Base-by-base conservation (phyloP, 2,888 invertebrate species). In the Sabatieria punctata region DNA sequence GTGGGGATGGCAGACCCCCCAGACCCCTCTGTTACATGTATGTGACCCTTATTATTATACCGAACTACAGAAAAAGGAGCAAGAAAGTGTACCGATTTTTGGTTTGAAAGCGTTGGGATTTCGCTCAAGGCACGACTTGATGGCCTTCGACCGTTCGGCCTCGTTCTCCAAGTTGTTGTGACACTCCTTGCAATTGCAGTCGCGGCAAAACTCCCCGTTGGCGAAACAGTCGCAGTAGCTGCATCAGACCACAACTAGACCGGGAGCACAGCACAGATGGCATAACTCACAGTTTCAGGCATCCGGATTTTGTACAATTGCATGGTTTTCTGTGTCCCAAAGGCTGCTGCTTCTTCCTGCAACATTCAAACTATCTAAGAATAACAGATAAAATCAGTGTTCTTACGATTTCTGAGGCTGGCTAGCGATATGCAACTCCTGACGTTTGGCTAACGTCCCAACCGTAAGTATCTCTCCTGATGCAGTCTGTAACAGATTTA, bases 41-140 rank as follows among this genome's bases (percentile, higher is more conserved):
- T n/a, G n/a, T n/a, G n/a, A n/a, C n/a, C n/a, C n/a, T n/a, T n/a
- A n/a, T n/a, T n/a, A n/a, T n/a, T n/a, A n/a, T n/a, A n/a, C n/a
- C n/a, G n/a, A n/a, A n/a, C n/a, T n/a, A n/a, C n/a, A n/a, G n/a
- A n/a, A n/a, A n/a, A n/a, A n/a, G n/a, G n/a, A n/a, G n/a, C n/a
- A n/a, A n/a, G n/a, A n/a, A n/a, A n/a, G n/a, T n/a, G n/a, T 81
- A 30, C 91, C 93, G 57, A 97, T 95, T 75, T 97, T 97, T 4
- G 97, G 97, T 65, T 91, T 81, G 67, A 97, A 97, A 8, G 97
- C 97, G 63, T 84, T 80, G 1, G 97, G 95, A 72, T 97, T 99
- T 54, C 97, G 74, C 57, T 97, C 95, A 40, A 97, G 72, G 58
- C 93, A 93, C 25, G 83, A 79, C 56, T 84, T 80, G 44, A 97